A percentile compares a stretch with the other conserved stretches of the same genome.
These are phyloP conservation scores for Eidolon helvum DNA, from an alignment of 2,113 vertebrate genomes.

Conservation along the genomic window DNA sequence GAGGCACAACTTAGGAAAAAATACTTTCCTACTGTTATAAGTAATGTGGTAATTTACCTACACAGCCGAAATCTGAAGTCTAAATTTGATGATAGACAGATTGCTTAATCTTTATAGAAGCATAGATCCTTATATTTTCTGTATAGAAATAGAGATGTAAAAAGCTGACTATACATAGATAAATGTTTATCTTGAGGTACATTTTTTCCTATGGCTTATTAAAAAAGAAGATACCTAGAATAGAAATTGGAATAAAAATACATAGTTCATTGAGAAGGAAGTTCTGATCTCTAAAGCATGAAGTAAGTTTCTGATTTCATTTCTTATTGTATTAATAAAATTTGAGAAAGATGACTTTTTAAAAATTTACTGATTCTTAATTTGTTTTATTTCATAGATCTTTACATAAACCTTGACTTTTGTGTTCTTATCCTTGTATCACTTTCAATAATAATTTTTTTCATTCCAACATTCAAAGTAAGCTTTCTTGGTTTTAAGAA, in stretches of 20 bases:
- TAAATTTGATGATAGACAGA: not conserved
- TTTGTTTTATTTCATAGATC: not conserved
- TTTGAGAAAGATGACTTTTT: not conserved
- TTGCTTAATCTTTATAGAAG: not conserved
- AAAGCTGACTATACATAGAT: not conserved
- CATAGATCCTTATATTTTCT: not conserved
- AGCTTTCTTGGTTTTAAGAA: not conserved
- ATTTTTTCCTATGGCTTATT: not conserved
- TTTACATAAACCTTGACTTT: not conserved
- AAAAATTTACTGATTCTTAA: not conserved
- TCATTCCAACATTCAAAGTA: not conserved
- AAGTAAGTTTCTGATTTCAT: not conserved
- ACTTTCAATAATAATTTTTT: not conserved
- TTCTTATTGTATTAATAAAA: not conserved
- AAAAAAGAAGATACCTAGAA: not conserved
- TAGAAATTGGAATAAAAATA: slow-evolving; percentile 38
- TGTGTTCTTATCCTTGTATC: not conserved
- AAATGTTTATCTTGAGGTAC: not conserved
- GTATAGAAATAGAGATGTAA: not conserved
- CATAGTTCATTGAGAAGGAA: not conserved
- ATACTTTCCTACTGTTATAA: not conserved
- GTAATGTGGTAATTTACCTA: not conserved
- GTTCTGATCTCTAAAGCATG: not conserved
- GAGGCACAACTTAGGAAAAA: not conserved
- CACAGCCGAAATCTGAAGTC: not conserved